Conservation (phyloP, 2,113 vertebrate species). For the Pelodiscus sinensis region DNA sequence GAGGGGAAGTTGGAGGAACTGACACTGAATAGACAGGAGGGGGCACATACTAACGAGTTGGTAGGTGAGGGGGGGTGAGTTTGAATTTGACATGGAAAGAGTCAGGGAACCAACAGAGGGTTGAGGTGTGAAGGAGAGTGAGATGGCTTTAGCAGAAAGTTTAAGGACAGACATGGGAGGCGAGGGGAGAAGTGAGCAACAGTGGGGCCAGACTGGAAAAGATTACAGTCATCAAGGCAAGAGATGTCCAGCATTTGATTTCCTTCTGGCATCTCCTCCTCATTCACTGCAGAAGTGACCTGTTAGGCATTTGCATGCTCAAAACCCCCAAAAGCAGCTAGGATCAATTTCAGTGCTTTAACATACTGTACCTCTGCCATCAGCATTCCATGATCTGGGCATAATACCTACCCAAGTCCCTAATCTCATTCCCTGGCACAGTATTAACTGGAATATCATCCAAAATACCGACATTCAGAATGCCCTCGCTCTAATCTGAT, state of each 20-base stretch:
- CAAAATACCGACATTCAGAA: conserved; percentile 4
- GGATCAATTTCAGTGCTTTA: neutral
- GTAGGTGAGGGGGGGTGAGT: conserved; percentile 55
- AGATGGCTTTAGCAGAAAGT: conserved; percentile 46
- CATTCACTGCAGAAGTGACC: neutral
- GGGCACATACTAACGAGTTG: neutral
- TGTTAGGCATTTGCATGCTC: neutral
- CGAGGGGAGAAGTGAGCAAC: conserved; percentile 19
- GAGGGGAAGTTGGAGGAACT: conserved; percentile 47
- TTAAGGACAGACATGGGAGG: conserved; percentile 50
- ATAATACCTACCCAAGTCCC: neutral
- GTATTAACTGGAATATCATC: neutral
- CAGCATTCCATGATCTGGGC: neutral
- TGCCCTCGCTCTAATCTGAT: neutral
- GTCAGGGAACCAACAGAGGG: conserved; percentile 57
- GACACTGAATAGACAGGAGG: conserved; percentile 10
- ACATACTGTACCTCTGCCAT: neutral
- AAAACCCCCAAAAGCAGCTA: neutral
- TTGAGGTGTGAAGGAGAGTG: conserved; percentile 31
- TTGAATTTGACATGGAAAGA: conserved; percentile 53
- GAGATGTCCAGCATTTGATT: neutral
- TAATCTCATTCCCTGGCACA: neutral
- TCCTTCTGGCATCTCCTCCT: conserved; percentile 10
- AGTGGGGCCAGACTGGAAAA: neutral
- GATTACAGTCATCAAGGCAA: conserved; percentile 30